A percentile compares a stretch with the other conserved stretches of the same genome.
Evolutionary conservation across 2,888 invertebrate genomes (phyloP).

Genomic region (Diachrysia chrysitis): DNA sequence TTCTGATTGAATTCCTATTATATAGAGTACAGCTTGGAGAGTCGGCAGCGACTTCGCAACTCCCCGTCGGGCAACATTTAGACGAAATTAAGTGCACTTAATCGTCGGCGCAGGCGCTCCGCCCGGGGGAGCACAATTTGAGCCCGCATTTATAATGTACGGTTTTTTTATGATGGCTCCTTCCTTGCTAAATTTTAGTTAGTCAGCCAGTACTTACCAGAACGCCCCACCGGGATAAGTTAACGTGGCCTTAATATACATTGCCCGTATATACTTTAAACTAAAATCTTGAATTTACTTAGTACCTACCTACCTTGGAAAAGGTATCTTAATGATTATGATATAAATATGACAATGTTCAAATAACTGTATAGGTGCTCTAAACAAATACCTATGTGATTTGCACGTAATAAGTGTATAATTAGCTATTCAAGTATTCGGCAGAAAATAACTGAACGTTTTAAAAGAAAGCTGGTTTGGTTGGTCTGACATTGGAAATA

Average conservation of each 20-base stretch:
- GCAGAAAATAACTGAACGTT: slow-evolving; percentile 10
- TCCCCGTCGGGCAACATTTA: slow-evolving; percentile 82
- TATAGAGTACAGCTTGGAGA: slow-evolving; percentile 46
- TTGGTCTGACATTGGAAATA: slow-evolving; percentile 26
- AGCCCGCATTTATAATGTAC: slow-evolving; percentile 75
- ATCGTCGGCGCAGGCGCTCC: slow-evolving; percentile 80
- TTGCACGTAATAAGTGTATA: neutral
- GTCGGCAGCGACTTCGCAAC: slow-evolving; percentile 66
- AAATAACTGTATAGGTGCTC: too few relatives aligned
- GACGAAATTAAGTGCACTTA: slow-evolving; percentile 86
- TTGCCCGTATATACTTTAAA: neutral
- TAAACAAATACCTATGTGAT: neutral
- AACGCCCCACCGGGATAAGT: slow-evolving; percentile 35
- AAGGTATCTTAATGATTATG: too few relatives aligned
- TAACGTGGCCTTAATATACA: slow-evolving; percentile 24
- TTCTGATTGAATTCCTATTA: slow-evolving; percentile 53
- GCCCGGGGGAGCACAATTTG: slow-evolving; percentile 77
- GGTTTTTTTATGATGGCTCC: slow-evolving; percentile 70
- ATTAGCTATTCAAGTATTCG: neutral
- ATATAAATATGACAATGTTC: too few relatives aligned
- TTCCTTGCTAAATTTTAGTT: slow-evolving; percentile 70
- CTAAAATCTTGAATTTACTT: neutral
- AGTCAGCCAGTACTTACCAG: slow-evolving; percentile 58
- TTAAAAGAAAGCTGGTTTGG: slow-evolving; percentile 17
- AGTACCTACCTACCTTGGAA: too few relatives aligned